Conservation (phyloP, 2,888 invertebrate genomes). For the Apotomis betuletana region DNA sequence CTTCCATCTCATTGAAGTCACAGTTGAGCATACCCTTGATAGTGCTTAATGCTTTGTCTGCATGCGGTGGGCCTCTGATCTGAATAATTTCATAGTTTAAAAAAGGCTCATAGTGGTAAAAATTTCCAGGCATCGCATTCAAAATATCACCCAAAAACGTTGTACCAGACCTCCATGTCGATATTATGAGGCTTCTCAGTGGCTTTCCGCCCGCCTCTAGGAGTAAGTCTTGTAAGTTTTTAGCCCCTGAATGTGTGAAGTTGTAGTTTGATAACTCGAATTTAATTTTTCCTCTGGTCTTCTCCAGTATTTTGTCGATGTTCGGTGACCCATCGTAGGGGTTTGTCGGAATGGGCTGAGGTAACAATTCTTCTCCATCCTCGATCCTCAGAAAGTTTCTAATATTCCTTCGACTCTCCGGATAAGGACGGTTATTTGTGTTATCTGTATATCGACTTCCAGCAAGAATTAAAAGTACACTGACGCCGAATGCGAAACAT, state of each 20-base stretch:
- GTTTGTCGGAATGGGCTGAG: slow-evolving; percentile 68
- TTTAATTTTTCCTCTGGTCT: slow-evolving; percentile 68
- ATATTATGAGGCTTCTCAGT: slow-evolving; percentile 89
- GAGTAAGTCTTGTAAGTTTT: slow-evolving; percentile 86
- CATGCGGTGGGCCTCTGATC: slow-evolving; percentile 88
- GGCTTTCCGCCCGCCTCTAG: slow-evolving; percentile 88
- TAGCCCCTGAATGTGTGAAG: slow-evolving; percentile 67
- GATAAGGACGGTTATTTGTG: slow-evolving; percentile 75
- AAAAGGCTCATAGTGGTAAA: slow-evolving; percentile 95
- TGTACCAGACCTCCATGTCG: slow-evolving; percentile 96
- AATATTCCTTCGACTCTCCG: slow-evolving; percentile 72
- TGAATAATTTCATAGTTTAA: slow-evolving; percentile 92
- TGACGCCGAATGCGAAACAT: slow-evolving; percentile 81
- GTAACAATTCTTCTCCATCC: slow-evolving; percentile 64
- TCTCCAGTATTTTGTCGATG: slow-evolving; percentile 70
- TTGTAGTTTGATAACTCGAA: slow-evolving; percentile 71
- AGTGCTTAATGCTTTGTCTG: slow-evolving; percentile 86
- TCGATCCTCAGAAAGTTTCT: slow-evolving; percentile 86
- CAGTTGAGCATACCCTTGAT: slow-evolving; percentile 90
- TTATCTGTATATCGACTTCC: slow-evolving; percentile 83
- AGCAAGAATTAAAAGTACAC: slow-evolving; percentile 80
- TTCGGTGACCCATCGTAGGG: slow-evolving; percentile 68
- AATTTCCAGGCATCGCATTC: slow-evolving; percentile 93
- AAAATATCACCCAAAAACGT: slow-evolving; percentile 94
- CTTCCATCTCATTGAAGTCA: slow-evolving; percentile 88